Evolutionary conservation across 2,113 vertebrate species (phyloP), one percentile per base, ranked within the genome.

Genomic region (Craseonycteris thonglongyai): DNA sequence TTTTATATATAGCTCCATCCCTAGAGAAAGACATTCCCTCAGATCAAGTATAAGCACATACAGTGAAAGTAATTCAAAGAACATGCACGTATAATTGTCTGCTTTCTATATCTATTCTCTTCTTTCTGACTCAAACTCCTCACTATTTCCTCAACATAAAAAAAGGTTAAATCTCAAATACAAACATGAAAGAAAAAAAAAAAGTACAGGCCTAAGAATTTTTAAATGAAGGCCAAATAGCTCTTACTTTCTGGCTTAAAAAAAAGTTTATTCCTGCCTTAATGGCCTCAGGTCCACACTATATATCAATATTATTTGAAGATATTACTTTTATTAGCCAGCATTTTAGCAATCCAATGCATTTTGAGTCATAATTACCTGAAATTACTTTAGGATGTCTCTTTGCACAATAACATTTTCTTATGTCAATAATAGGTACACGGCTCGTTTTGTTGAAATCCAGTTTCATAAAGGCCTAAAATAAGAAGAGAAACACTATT

Each of bases 401-500:
- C 97, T 98, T 99, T 59, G 98, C 98, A 95, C 98, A 98, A 79
- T 98, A 99, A 95, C 98, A 99, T 97, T 99, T 99, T 89, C 96
- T 98, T 95, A 99, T 97, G 88, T 99, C 97, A 91, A 88, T 97
- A 84, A 98, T 56, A 91, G 98, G 85, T 26, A 98, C 97, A 0
- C 51, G 97, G 51, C 98, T 98, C 56, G 98, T 98, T 98, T 99
- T 99, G 97, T 94, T 98, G 94, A 98, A 99, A 97, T 99, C 98
- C 65, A 99, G 95, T 97, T 99, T 99, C 98, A 98, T 98, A 94
- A 98, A 99, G 91, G 98, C 99, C 99, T 99, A 95, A 87, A 87
- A 88, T 59, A 96, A 68, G 94, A 38, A 96, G 54, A 91, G 68
- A 89, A 75, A 78, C 68, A 28, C 65, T 85, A 78, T 72, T 56